These are phyloP conservation scores for Melanotaenia trifasciata DNA, from an alignment of 2,797 vertebrate genomes.

Conservation along the genomic window DNA sequence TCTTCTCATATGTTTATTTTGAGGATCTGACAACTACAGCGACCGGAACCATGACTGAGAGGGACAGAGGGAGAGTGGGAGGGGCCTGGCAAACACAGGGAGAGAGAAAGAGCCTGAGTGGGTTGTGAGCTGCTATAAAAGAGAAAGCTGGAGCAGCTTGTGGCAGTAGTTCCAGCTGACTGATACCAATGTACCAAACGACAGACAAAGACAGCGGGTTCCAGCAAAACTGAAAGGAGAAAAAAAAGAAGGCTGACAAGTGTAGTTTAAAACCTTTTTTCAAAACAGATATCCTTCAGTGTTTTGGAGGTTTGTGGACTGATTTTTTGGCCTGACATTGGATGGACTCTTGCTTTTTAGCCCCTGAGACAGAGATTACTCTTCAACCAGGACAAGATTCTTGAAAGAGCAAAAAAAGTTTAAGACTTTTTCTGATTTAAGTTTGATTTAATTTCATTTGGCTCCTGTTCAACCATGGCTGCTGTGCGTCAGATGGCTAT, in stretches of 20 bases:
- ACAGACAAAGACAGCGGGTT: constrained; percentile 17
- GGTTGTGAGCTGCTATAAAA: constrained; percentile 77
- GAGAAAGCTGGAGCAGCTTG: constrained; percentile 53
- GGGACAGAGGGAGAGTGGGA: constrained; percentile 55
- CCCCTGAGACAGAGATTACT: constrained; percentile 17
- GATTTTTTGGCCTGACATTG: constrained; percentile 21
- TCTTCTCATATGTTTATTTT: constrained; percentile 74
- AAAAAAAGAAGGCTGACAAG: constrained; percentile 13
- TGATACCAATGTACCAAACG: constrained; percentile 32
- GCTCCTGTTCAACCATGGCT: constrained; percentile 73
- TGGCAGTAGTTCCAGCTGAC: constrained; percentile 61
- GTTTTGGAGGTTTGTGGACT: constrained; percentile 17
- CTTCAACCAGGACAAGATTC: constrained; percentile 16
- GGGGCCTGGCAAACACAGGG: constrained; percentile 47
- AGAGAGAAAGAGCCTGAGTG: constrained; percentile 36
- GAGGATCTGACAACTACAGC: constrained; percentile 66
- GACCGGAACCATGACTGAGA: constrained; percentile 71
- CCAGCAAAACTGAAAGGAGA: constrained; percentile 15
- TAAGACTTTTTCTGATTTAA: constrained; percentile 11
- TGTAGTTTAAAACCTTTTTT: constrained; percentile 9
- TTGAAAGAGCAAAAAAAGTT: constrained; percentile 2
- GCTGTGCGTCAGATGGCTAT: constrained; percentile 83
- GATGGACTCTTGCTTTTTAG: constrained; percentile 19
- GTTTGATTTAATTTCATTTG: not conserved
- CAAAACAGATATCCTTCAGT: not conserved